Base-by-base conservation (phyloP, 2,797 vertebrate species). In the Rhinatrema bivittatum region DNA sequence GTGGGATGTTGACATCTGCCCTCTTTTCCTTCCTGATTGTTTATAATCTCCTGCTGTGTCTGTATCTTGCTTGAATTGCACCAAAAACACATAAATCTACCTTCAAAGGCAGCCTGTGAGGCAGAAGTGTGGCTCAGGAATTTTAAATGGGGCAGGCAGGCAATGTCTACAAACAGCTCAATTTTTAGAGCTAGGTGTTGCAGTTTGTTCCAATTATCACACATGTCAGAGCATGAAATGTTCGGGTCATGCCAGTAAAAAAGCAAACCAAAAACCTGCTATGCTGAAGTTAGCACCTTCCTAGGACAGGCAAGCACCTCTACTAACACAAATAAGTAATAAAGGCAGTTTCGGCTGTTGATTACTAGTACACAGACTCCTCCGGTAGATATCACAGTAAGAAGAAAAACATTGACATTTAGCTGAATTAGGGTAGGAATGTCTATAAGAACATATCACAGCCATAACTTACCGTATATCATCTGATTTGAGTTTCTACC, bases 41-140 rank as follows among this genome's bases (percentile, higher is more conserved):
- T 88, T 86, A 85, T 68, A 74, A 35, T 78, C 53, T 70, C 76
- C 67, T 70, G 74, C 78, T 70, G 80, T 66, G 65, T 70, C 51
- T 52, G 46, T 69, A 66, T 64, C 66, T 74, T 68, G 65, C 53
- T 70, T 65, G 70, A 72, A 76, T 78, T 72, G 68, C 74, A 70
- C 74, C 75, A 65, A 75, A 78, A 82, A 76, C 71, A 74, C 65
- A 85, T 77, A 86, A 86, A 86, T 77, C 65, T 65, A 41, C 60
- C 78, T 87, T 88, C 83, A 88, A 82, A 84, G 72, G 68, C 73
- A 70, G 62, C 64, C 65, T 70, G 65, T 68, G 71, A 73, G 67
- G 57, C 60, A 72, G 50, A 65, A 72, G 65, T 53, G 67, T 64
- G 71, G 56, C 65, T 58, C 53, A 62, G 48, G 63, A 70, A 67